These are phyloP conservation scores for Agrilus biguttatus DNA, from an alignment of 2,888 invertebrate species.

Conservation along the genomic window DNA sequence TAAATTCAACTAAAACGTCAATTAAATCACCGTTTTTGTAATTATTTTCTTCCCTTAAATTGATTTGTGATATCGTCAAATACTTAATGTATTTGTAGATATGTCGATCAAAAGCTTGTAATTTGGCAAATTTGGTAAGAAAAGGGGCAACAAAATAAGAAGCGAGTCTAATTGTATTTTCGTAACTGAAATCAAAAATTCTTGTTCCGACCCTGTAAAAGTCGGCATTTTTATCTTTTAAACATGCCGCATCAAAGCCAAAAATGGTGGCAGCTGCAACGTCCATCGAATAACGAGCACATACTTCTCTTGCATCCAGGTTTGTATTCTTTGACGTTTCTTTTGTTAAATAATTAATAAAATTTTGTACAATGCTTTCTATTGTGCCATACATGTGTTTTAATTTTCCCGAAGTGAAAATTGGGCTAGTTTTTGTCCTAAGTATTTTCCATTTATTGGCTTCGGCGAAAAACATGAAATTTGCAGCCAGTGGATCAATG, in stretches of 20 bases:
- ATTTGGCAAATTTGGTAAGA: conserved; percentile 14
- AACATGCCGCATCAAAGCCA: conserved; percentile 28
- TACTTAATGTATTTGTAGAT: conserved; percentile 16
- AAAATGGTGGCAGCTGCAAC: conserved; percentile 33
- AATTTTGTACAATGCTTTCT: conserved; percentile 5
- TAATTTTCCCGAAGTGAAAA: conserved; percentile 36
- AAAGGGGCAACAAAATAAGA: conserved; percentile 16
- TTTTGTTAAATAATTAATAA: conserved; percentile 15
- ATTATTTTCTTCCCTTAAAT: conserved; percentile 13
- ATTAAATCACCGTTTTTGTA: conserved; percentile 22
- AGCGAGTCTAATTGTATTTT: conserved; percentile 15
- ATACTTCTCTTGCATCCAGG: conserved; percentile 21
- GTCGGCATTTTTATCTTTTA: conserved; percentile 23
- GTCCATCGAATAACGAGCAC: conserved; percentile 30
- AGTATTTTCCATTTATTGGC: conserved; percentile 36
- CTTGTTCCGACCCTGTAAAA: conserved; percentile 24
- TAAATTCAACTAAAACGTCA: conserved; percentile 12
- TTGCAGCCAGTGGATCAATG: conserved; percentile 27
- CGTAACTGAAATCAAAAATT: conserved; percentile 20
- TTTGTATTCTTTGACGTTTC: conserved; percentile 1
- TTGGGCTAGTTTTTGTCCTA: conserved; percentile 34
- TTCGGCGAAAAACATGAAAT: conserved; percentile 27
- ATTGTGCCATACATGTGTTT: conserved; percentile 26
- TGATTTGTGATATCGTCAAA: conserved; percentile 19
- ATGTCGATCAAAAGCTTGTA: conserved; percentile 16